phyloP scores from a whole-genome alignment of 2,888 invertebrate species.

The Plagodis pulveraria region DNA sequence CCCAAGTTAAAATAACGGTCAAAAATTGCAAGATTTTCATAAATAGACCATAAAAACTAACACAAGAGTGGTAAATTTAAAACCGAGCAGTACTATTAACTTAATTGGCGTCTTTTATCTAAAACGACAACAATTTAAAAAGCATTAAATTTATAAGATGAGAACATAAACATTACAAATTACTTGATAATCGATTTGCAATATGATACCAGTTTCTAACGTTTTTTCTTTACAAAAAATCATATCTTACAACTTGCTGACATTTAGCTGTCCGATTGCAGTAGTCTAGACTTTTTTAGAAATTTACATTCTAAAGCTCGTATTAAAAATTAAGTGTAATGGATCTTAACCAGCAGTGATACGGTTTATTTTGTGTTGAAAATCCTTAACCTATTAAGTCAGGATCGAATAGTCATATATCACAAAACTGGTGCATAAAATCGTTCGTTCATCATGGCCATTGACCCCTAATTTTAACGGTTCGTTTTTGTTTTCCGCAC shows the following conservation, averaged over 20 bases:
- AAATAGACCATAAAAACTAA: no score
- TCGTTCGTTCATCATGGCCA: constrained; percentile 56
- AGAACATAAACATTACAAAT: no score
- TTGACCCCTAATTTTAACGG: constrained; percentile 69
- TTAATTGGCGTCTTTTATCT: no score
- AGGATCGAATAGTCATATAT: constrained; percentile 52
- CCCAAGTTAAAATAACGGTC: no score
- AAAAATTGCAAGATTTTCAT: no score
- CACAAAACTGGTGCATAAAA: constrained; percentile 76
- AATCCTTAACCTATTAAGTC: constrained; percentile 13
- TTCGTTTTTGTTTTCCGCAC: constrained; percentile 54
- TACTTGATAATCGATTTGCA: no score
- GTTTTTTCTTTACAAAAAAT: background rate
- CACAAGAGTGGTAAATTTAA: no score
- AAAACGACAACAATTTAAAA: no score
- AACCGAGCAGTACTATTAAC: no score
- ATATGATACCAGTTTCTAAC: no score
- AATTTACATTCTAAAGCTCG: constrained; percentile 43
- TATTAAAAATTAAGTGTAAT: constrained; percentile 1
- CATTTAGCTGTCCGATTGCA: constrained; percentile 22
- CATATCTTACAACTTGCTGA: constrained; percentile 2
- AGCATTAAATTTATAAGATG: background rate
- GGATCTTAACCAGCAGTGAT: constrained; percentile 1
- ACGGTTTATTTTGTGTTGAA: constrained; percentile 5
- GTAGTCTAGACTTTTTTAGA: constrained; percentile 36